Evolutionary conservation across 2,797 vertebrate species (phyloP), one percentile per base, ranked within the genome.

Genomic region (Pangasius krempfi): DNA sequence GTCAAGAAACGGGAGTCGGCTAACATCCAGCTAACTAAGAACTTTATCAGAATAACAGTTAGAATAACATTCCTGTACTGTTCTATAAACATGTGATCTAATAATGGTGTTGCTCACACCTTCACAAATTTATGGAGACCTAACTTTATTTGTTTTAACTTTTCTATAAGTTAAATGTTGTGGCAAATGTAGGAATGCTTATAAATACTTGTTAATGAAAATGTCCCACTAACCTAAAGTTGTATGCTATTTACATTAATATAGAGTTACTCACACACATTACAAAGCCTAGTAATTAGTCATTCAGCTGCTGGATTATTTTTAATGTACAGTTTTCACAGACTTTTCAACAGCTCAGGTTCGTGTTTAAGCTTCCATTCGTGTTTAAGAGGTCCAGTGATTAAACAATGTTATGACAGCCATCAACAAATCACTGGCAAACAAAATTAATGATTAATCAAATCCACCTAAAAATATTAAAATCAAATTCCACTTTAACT

Each of bases 51-150:
- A 58, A 40, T 1, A 44, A 44, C 44, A 44, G 44, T 44, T 44
- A 56, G 37, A 85, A 73, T 60, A 85, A 70, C 18, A 37, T 72
- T 85, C 50, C 82, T 50, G 40, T 16, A 30, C 37, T 64, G 37
- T 20, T 84, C 40, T 84, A 8, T n/a, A 50, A 84, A 50, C 62
- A 68, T 22, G 27, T 68, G 50, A 72, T 25, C 50, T 16, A 13
- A n/a, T 16, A 22, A n/a, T 5, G 40, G 37, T 66, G 14, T 9
- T 30, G 50, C 84, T 27, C 47, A 70, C 10, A 70, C n/a, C 47
- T 52, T 70, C 44, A 54, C 66, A 72, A 6, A 2, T 8, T 33
- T 22, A 50, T 0, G 12, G 13, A 56, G 1, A 52, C 18, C 54
- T 0, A 60, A 62, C 56, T 84, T 81, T 37, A 44, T 40, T 16